Base-by-base conservation (phyloP, 2,113 vertebrate species). In the Stegastes partitus region DNA sequence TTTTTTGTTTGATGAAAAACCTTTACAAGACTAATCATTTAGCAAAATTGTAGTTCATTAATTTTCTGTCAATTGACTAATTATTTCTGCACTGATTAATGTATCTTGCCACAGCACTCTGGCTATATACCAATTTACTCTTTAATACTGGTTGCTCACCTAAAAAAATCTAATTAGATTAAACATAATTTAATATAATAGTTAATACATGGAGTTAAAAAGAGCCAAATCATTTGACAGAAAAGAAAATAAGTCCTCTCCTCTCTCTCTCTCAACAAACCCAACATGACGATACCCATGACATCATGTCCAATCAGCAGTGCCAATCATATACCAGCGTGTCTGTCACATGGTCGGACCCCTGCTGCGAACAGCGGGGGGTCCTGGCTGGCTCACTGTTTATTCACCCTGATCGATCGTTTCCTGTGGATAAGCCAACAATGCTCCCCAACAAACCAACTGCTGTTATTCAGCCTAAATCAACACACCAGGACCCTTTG, bases 361-460 rank as follows among this genome's bases (percentile, higher is more conserved):
- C 90, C 37, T 81, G 85, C 88, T 91, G 91, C 74, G 71, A 73
- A 45, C 84, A 82, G 71, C 69, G 53, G 74, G 85, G 85, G 84
- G 68, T 79, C 65, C 82, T 88, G 84, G 82, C 87, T 76, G 74
- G 25, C 82, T 87, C 73, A 31, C 76, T 93, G 88, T 92, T 93
- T 93, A 90, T 93, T 89, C 87, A 86, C 78, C 82, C 82, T 37
- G 28, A 93, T 92, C 87, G 83, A 93, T 91, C 37, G 45, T 55
- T 90, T 89, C 93, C 86, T 73, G 91, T 45, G 67, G 90, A 76
- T 90, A 91, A 90, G 85, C 82, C 86, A 87, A 87, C 84, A 86
- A 77, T 28, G 82, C 83, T 66, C 77, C 79, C 61, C 79, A 85
- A 89, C 88, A 86, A 90, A 87, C 83, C 88, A 69, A 88, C 90